Evolutionary conservation across 1,140 invertebrate species (phyloP), one percentile per base, ranked within the genome.

Genomic region (Ceratina calcarata): DNA sequence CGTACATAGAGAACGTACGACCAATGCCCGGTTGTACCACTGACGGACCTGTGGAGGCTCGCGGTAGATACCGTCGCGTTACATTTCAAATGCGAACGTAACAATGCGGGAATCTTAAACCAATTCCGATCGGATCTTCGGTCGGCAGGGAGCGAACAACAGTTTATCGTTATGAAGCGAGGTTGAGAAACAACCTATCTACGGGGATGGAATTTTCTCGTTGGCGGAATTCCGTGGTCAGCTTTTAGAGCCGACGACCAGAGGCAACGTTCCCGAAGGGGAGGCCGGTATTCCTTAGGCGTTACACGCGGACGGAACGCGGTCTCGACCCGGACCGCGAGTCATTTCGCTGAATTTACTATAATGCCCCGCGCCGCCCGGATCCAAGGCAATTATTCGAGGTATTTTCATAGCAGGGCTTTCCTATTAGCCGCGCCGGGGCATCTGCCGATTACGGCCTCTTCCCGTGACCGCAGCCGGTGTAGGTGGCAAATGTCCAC

Each of bases 321-420:
- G 51, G 49, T 74, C 49, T 32, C 83, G 73, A 81, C 24, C 32
- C 65, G 67, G 57, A 66, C 65, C 57, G 68, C 76, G 83, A 88
- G 83, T 88, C 86, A 85, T 87, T 89, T 86, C 78, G 73, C 45
- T 86, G 62, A 85, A 89, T 87, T 84, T 88, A 87, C 78, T 83
- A 64, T 86, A 88, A 86, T 87, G 82, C 76, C 75, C 60, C 22
- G 67, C 66, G 75, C 66, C 67, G 80, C 57, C 70, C 73, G 65
- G 81, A 88, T 81, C 81, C 85, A 66, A 88, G 81, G 79, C 87
- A 89, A 89, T 89, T 89, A 89, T 86, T 85, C 81, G 69, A 87
- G 86, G 81, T 83, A 89, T 89, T 89, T 88, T 89, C 86, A 83
- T 89, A 86, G 87, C 85, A 88, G 76, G 74, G 84, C 82, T 89